phyloP scores from a whole-genome alignment of 2,888 invertebrate species.

The Trichopoda pennipes region DNA sequence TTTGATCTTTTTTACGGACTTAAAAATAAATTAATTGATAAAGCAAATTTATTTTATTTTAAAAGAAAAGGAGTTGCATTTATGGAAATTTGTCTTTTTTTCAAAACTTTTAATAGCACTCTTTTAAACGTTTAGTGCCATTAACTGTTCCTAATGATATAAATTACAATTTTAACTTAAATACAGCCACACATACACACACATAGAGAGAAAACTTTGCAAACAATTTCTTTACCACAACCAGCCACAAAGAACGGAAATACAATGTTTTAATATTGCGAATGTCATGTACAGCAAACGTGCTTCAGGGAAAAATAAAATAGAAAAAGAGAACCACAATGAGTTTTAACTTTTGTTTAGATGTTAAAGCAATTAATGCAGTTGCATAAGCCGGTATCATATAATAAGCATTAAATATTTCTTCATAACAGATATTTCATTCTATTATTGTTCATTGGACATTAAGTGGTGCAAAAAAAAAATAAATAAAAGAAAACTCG shows the following conservation, averaged over 20 bases:
- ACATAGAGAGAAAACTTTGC: not conserved
- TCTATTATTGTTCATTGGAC: constrained; percentile 37
- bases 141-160: constrained; percentile 2
- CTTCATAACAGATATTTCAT: not conserved
- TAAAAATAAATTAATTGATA: too few species aligned
- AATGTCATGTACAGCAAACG: constrained; percentile 16
- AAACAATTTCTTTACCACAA: not conserved
- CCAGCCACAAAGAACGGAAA: constrained; percentile 30
- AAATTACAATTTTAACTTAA: constrained; percentile 23
- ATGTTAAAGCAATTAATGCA: constrained; percentile 46
- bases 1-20: too few species aligned
- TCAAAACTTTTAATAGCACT: not conserved
- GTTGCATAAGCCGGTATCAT: constrained; percentile 46
- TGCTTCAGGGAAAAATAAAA: not conserved
- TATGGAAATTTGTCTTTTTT: not conserved
- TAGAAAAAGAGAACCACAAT: not conserved
- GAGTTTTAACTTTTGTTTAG: constrained; percentile 38
- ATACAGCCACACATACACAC: not conserved
- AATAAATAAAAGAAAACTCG: not conserved
- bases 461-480: not conserved
- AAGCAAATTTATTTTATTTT: too few species aligned
- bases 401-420: constrained; percentile 38
- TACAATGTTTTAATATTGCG: constrained; percentile 39
- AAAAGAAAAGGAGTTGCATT: too few species aligned
- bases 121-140: not conserved